Evolutionary conservation across 2,888 invertebrate species (phyloP).

Genomic region (Venusia cambrica): DNA sequence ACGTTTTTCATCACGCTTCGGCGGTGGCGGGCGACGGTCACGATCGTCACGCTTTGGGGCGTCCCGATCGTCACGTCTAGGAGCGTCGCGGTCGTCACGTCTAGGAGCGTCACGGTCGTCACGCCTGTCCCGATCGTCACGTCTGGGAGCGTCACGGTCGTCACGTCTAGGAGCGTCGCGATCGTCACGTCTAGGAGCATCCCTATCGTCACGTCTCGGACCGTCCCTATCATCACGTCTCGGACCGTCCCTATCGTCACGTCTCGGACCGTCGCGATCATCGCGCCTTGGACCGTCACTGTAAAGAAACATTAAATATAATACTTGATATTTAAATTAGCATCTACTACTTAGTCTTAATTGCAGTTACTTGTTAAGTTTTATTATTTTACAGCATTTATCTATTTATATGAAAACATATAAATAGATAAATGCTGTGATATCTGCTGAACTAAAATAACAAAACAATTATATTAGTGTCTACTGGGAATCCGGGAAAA

Average conservation of each 20-base stretch:
- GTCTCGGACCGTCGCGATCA: conserved; percentile 47
- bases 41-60: conserved; percentile 49
- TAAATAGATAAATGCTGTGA: too few relatives aligned
- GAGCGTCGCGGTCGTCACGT: conserved; percentile 47
- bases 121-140: conserved; percentile 46
- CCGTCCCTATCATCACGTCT: conserved; percentile 46
- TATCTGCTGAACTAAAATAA: too few relatives aligned
- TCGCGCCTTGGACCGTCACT: conserved; percentile 44
- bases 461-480: too few relatives aligned
- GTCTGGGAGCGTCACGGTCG: conserved; percentile 38
- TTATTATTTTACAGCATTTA: too few relatives aligned
- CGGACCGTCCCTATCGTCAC: conserved; percentile 47
- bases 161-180: conserved; percentile 42
- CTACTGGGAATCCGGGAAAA: too few relatives aligned
- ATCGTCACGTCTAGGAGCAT: conserved; percentile 47
- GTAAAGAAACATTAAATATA: too few relatives aligned
- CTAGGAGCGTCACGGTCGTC: conserved; percentile 47
- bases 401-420: too few relatives aligned
- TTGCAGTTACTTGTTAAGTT: too few relatives aligned
- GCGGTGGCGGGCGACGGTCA: conserved; percentile 54
- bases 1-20: conserved; percentile 74
- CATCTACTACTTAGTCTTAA: too few relatives aligned
- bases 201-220: conserved; percentile 45
- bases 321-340: too few relatives aligned
- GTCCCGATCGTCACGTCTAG: conserved; percentile 45